These are phyloP conservation scores for Junco hyemalis DNA, from an alignment of 2,113 vertebrate genomes.

Conservation along the genomic window DNA sequence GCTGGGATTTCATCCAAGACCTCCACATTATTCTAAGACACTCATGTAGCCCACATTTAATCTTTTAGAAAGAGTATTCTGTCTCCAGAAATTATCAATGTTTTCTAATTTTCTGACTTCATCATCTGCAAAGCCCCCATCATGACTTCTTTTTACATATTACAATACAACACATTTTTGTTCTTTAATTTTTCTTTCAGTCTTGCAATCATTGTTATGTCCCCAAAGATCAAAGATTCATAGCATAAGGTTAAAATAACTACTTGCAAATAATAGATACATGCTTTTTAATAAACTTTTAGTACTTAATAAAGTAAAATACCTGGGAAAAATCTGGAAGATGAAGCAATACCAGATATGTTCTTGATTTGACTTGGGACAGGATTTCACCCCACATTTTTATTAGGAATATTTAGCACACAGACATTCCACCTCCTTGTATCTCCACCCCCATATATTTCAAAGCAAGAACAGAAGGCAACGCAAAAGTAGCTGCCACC, in stretches of 20 bases:
- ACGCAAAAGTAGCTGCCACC: slow-evolving; percentile 43
- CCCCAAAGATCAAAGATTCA: slow-evolving; percentile 13
- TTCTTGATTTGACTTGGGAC: background rate
- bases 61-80: slow-evolving; percentile 3
- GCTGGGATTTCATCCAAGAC: slow-evolving; percentile 46
- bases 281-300: background rate
- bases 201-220: background rate
- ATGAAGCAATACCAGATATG: background rate
- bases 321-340: slow-evolving; percentile 5
- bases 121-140: background rate
- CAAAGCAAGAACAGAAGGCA: slow-evolving; percentile 57
- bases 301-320: slow-evolving; percentile 41
- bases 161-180: slow-evolving; percentile 21
- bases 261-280: background rate
- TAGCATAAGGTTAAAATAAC: slow-evolving; percentile 23
- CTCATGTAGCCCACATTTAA: background rate
- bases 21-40: background rate
- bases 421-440: background rate
- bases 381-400: slow-evolving; percentile 4
- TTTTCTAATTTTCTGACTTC: slow-evolving; percentile 40
- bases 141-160: slow-evolving; percentile 15
- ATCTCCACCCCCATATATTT: background rate
- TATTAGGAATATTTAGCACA: background rate
- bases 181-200: background rate
- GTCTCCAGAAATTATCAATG: slow-evolving; percentile 42